Base-by-base conservation (phyloP, 2,888 invertebrate species). In the Drosophila kanekoi region DNA sequence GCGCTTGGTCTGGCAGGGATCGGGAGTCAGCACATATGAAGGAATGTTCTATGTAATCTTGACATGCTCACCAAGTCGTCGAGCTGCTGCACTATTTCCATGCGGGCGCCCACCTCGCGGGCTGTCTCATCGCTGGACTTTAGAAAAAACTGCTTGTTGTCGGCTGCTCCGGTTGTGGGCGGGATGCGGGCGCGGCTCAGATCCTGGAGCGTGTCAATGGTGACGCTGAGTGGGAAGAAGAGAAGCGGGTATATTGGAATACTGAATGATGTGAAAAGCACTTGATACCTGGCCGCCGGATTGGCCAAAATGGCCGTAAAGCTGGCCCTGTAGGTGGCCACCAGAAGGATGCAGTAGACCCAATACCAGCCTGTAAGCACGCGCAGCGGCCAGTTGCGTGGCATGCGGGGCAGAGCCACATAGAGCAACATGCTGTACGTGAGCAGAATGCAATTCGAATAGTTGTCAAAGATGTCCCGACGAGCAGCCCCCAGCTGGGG, bases 291-390 rank as follows among this genome's bases (percentile, higher is more conserved):
- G 11, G 95, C 95, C 0, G 95, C 94, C 28, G 97, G 97, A 91
- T 95, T 96, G 0, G 97, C 96, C 48, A 97, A 92, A 56, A 96
- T 96, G 0, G 97, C 97, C 0, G 97, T 97, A 94, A 97, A 95
- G 81, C 96, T 97, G 0, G 97, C 97, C 85, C 96, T 93, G 90
- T 97, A 97, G 0, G 96, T 94, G 0, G 96, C 96, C 0, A 96
- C 96, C 5, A 97, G 93, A 4, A 97, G 93, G 68, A 97, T 95
- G 86, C 96, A 96, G 90, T 97, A 97, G 2, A 97, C 91, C 97
- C 97, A 97, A 92, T 97, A 97, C 95, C 96, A 97, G 0, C 97
- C 97, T 1, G 97, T 96, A 13, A 97, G 93, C 32, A 97, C 93
- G 37, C 97, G 93, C 43, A 97, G 93, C 0, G 97, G 95, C 97